phyloP scores from a whole-genome alignment of 92 coral and sea anemone species.

The Epizoanthus rinbou region DNA sequence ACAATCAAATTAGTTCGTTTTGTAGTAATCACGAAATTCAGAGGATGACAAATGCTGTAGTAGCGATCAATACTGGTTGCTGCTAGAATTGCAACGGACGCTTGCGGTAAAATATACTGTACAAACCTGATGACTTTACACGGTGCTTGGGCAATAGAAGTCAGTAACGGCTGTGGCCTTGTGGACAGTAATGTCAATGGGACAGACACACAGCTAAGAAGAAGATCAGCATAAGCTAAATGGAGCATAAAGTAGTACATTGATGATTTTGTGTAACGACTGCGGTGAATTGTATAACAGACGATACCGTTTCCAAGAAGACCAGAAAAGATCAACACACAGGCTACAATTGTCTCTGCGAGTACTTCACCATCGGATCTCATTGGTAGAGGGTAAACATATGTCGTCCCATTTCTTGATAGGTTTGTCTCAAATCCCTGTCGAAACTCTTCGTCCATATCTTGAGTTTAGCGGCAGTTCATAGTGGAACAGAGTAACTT shows the following conservation, averaged over 20 bases:
- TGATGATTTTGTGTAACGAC: slow-evolving; percentile 68
- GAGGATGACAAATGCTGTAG: slow-evolving; percentile 71
- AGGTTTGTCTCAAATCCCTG: not conserved
- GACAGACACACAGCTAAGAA: slow-evolving; percentile 68
- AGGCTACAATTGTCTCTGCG: slow-evolving; percentile 64
- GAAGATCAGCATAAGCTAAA: slow-evolving; percentile 73
- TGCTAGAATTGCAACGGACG: slow-evolving; percentile 74
- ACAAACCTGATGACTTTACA: slow-evolving; percentile 70
- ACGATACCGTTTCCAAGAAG: slow-evolving; percentile 71
- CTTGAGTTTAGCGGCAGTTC: not conserved
- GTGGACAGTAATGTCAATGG: slow-evolving; percentile 72
- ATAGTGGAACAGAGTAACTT: not conserved
- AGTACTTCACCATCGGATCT: slow-evolving; percentile 58
- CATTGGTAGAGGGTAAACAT: slow-evolving; percentile 52
- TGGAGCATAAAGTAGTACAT: slow-evolving; percentile 76
- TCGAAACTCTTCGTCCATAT: slow-evolving; percentile 6
- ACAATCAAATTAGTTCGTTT: slow-evolving; percentile 61
- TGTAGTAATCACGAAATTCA: slow-evolving; percentile 54
- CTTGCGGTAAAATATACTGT: slow-evolving; percentile 77
- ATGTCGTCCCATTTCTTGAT: not conserved
- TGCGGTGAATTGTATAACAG: slow-evolving; percentile 66
- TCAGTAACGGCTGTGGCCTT: slow-evolving; percentile 60
- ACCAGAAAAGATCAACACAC: slow-evolving; percentile 59
- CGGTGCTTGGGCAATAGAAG: slow-evolving; percentile 35
- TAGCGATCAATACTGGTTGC: slow-evolving; percentile 74